Evolutionary conservation across 2,888 invertebrate species (phyloP), one percentile per base, ranked within the genome.

Genomic region (Tetranychus truncatus): DNA sequence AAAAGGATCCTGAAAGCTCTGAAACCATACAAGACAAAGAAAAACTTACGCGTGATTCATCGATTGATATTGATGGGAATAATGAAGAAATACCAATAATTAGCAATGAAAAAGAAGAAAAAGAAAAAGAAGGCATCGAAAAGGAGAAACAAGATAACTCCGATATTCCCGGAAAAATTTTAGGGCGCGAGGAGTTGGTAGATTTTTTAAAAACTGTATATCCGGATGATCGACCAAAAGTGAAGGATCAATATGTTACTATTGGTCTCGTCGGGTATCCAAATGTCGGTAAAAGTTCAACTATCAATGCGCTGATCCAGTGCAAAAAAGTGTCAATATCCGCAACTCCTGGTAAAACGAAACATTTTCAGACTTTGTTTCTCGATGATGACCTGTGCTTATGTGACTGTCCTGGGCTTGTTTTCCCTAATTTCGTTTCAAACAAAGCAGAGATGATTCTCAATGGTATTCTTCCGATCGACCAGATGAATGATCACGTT

Each of bases 231-330:
- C 55, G 15, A 66, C 34, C 15, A 8, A 34, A 18, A 66, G 18
- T n/a, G n/a, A 74, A 20, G 46, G 45, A 44, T 20, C 20, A 65
- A 55, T 75, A 67, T 66, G 11, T 77, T 0, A 76, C 77, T 6
- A 67, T 77, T 45, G 79, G 80, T 76, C 74, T 78, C 84, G 95
- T 99, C 76, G 99, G 99, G 1, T 99, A 99, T 84, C 99, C 99
- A 0, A 99, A 99, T 86, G 99, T 99, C 1, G 99, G 99, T n/a
- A 99, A 99, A 84, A 97, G 96, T 83, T 97, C 97, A 77, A 95
- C 97, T 9, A 95, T 99, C 77, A 99, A 99, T 85, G 87, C 94
- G 21, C 83, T 99, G 72, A 86, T 97, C 84, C 88, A 88, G 78
- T 87, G 87, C 55, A 97, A 88, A 82, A 86, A 86, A 80, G 85